Evolutionary conservation across 2,888 invertebrate genomes (phyloP).

Genomic region (Cheilosia urbana): DNA sequence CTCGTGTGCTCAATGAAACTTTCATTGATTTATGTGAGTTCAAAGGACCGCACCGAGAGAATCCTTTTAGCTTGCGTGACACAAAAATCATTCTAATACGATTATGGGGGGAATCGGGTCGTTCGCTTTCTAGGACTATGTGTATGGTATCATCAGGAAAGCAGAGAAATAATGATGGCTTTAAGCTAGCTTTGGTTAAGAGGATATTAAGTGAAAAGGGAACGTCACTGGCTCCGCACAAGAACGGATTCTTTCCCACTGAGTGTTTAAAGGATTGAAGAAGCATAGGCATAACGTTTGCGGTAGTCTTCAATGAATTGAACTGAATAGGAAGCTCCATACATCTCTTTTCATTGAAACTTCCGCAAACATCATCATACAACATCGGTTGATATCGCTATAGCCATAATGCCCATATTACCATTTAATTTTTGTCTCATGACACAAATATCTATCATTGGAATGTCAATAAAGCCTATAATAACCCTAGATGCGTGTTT

Average conservation of each 20-base stretch:
- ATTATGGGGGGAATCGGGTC: conserved; percentile 1
- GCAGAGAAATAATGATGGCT: neutral
- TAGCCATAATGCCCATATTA: too few species aligned
- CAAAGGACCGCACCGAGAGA: conserved; percentile 5
- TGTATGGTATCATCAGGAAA: neutral
- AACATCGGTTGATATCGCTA: too few species aligned
- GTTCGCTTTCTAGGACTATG: neutral
- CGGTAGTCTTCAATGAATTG: too few species aligned
- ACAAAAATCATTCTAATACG: conserved; percentile 14
- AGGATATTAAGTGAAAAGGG: neutral
- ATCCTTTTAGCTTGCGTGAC: conserved; percentile 5
- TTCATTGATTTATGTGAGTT: conserved; percentile 39
- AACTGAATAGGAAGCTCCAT: too few species aligned
- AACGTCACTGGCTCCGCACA: neutral
- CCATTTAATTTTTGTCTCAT: too few species aligned
- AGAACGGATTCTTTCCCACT: neutral
- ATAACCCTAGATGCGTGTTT: too few species aligned
- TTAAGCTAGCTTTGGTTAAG: neutral
- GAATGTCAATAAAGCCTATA: too few species aligned
- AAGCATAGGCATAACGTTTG: too few species aligned
- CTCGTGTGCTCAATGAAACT: conserved; percentile 29
- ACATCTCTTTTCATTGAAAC: too few species aligned
- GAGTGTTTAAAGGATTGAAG: too few species aligned
- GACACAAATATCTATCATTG: too few species aligned
- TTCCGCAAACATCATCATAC: too few species aligned